Evolutionary conservation across 37 sponge, comb jelly and placozoan genomes (phyloP).

Genomic region (Beroe forskalii): DNA sequence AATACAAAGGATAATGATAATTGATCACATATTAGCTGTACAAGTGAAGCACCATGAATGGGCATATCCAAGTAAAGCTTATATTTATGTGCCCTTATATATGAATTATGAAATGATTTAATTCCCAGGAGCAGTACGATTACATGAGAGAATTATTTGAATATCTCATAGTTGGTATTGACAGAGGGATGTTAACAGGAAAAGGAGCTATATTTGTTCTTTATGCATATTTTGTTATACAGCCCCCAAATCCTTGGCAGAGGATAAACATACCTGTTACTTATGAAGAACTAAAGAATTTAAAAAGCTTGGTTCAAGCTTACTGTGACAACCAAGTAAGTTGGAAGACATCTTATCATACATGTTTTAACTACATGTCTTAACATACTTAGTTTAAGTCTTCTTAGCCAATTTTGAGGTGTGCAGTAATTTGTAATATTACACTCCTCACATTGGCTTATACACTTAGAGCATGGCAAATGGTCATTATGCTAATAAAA

Average conservation of each 20-base stretch:
- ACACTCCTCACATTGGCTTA: too few species aligned
- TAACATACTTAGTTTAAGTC: neutral
- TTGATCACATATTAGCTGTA: too few species aligned
- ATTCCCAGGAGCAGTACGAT: conserved; percentile 47
- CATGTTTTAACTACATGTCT: neutral
- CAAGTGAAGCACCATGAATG: too few species aligned
- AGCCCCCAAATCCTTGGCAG: conserved; percentile 26
- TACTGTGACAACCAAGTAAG: conserved; percentile 59
- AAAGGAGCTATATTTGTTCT: conserved; percentile 52
- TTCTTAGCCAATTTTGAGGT: too few species aligned
- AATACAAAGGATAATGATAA: too few species aligned
- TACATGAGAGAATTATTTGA: conserved; percentile 52
- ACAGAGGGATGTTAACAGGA: conserved; percentile 18
- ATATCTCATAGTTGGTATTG: conserved; percentile 40
- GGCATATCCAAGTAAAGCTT: too few species aligned
- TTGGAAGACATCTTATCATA: too few species aligned
- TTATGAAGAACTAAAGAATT: neutral
- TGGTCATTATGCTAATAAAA: too few species aligned
- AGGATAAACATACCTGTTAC: conserved; percentile 54
- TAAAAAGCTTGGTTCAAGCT: conserved; percentile 22
- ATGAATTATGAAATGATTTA: too few species aligned
- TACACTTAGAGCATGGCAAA: too few species aligned
- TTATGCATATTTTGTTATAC: conserved; percentile 51
- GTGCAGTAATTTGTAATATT: too few species aligned
- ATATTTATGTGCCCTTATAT: too few species aligned